Evolutionary conservation across 2,113 vertebrate genomes (phyloP), one percentile per base, ranked within the genome.

Genomic region (Actenoides lindsayi): DNA sequence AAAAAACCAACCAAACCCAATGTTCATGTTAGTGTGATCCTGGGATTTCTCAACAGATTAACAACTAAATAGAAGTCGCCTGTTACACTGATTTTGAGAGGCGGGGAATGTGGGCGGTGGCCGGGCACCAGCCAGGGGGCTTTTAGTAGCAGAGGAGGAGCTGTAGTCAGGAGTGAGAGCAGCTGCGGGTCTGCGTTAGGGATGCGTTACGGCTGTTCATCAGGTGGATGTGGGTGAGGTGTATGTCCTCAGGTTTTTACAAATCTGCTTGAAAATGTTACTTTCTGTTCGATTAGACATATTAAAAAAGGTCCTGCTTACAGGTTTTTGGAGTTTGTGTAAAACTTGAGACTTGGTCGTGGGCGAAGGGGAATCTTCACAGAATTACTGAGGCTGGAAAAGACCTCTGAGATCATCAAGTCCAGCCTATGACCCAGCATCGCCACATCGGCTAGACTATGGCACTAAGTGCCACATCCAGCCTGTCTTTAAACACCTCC

Each of bases 191-290:
- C 37, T 1, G 4, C 8, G 5, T 39, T 44, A 18, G 11, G 18
- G 35, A 25, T 67, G 14, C 19, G 13, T n/a, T 50, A 8, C 0
- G 46, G 44, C 28, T 39, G 0, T 60, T 74, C 2, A 1, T 90
- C 9, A 1, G 6, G n/a, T n/a, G 70, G 16, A 17, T 10, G 24
- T 19, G 9, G 15, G 31, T 37, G 44, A 30, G 23, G 10, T 9
- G 30, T 6, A 2, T 73, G 53, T 87, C 21, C 13, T 21, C 7
- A 10, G 4, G 6, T 4, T 15, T 83, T 83, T 50, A 23, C 41
- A 4, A 39, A 9, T 0, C 28, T 23, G 15, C 25, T 12, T 57
- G 39, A 71, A 90, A 90, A 59, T 3, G 4, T 12, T 64, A 8
- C 5, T 44, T 73, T 46, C 69, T 53, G 8, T 51, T 64, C 41